Base-by-base conservation (phyloP, 2,113 vertebrate species). In the Jacana jacana region DNA sequence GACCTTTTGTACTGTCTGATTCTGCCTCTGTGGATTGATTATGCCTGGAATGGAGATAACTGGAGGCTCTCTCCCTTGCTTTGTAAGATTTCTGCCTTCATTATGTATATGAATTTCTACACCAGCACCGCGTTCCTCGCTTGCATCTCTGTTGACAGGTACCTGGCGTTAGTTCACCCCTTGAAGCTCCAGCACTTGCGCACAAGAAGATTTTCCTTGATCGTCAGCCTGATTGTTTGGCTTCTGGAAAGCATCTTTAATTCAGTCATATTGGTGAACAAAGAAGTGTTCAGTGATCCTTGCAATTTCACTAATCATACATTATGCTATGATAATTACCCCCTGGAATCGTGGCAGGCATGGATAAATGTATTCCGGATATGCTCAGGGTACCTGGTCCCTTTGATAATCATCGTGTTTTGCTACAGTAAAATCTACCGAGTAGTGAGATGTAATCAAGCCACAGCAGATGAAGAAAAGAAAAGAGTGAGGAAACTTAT, bases 91-190 rank as follows among this genome's bases (percentile, higher is more conserved):
- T 98, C 97, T 3, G 95, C 98, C 39, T 98, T 98, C 55, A 68
- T 98, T 37, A 98, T 97, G 52, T 98, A 98, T 87, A 97, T 98
- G 55, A 99, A 99, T 93, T 99, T 99, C 39, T 99, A 99, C 96
- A 98, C 98, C 90, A 99, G 98, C 28, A 98, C 98, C 0, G 98
- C 98, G 0, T 98, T 99, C 80, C 98, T 99, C 40, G 98, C 98
- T 95, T 99, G 99, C 97, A 98, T 99, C 9, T 98, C 99, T 6
- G 0, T 99, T 3, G 97, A 99, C 78, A 98, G 99, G 27, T 99
- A 99, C 71, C 61, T 99, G 57, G 99, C 98, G 1, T 98, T 99
- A 35, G 99, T 98, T 94, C 95, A 99, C 73, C 99, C 99, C 3
- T 42, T 99, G 6, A 98, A 89, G 94, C 98, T 97, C 70, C 95